Evolutionary conservation across 64 coral and sea anemone genomes (phyloP), one percentile per base, ranked within the genome.

Genomic region (Astreopora myriophthalma): DNA sequence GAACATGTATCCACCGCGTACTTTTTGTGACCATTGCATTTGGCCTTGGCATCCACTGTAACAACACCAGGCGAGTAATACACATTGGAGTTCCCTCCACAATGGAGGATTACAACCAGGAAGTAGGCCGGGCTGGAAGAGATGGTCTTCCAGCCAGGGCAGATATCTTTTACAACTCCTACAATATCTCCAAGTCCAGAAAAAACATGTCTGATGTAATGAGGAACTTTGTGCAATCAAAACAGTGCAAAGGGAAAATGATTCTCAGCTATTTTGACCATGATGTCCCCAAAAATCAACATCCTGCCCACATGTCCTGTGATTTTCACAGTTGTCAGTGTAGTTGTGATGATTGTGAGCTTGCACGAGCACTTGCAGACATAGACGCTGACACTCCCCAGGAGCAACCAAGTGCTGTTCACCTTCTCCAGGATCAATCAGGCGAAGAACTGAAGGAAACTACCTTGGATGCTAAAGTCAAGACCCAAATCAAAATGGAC

Each of bases 241-340:
- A 85, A 67, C 61, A 69, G 74, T 93, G 83, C 49, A 86, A 78
- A 66, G 27, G 91, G 13, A 34, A 93, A 75, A 79, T 87, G 23
- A 93, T 93, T 34, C 63, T 93, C 23, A 70, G 24, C 17, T 51
- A 93, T 65, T 93, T 93, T 73, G 83, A 85, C 8, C 46, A 76
- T 44, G 34, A 75, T 69, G 71, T 87, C 10, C 60, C 63, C 19
- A 29, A 87, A 69, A 57, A 25, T 49, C 25, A 77, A 23, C 71
- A 40, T 26, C 83, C 71, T 32, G 55, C 22, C 11, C 91, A 93
- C 75, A 77, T 22, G 20, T 60, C 8, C 55, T 93, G 91, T 79
- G 91, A 87, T 33, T 86, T 68, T 39, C 91, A 93, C 37, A 8
- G 30, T 30, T 30, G n/a, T 28, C 30, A 48, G 28, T 93, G 91